These are phyloP conservation scores for Drosophila heteroneura DNA, from an alignment of 2,888 invertebrate species.

Conservation along the genomic window DNA sequence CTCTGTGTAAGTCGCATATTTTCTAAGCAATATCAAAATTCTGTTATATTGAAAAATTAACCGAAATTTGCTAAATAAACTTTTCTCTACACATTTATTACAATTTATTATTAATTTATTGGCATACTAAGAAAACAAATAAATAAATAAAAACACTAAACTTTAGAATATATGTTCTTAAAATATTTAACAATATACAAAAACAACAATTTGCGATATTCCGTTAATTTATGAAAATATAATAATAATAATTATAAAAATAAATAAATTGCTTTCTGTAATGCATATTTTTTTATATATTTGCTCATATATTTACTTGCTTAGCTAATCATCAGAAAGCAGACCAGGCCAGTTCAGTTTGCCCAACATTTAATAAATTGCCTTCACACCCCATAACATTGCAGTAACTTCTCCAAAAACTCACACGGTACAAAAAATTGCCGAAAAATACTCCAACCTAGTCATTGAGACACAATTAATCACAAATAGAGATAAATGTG, in stretches of 20 bases:
- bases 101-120: not conserved
- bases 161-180: not conserved
- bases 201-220: not conserved
- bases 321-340: conserved; percentile 13
- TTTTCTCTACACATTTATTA: not conserved
- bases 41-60: not conserved
- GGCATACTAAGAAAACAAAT: not conserved
- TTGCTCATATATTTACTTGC: not conserved
- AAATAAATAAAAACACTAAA: not conserved
- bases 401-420: conserved; percentile 26
- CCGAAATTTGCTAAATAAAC: not conserved
- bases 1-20: not conserved
- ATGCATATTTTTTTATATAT: not conserved
- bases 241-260: not conserved
- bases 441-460: conserved; percentile 18
- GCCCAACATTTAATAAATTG: conserved; percentile 35
- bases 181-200: not conserved
- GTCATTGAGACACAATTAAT: conserved; percentile 60
- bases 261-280: not conserved
- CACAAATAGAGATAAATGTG: conserved; percentile 47
- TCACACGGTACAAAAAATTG: conserved; percentile 35
- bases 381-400: conserved; percentile 24
- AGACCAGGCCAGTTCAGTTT: conserved; percentile 14
- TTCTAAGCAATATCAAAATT: not conserved
- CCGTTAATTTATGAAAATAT: too few species aligned